A percentile compares a stretch with the other conserved stretches of the same genome.
Evolutionary conservation across 2,888 invertebrate species (phyloP).

Genomic region (Augiades crinisus): DNA sequence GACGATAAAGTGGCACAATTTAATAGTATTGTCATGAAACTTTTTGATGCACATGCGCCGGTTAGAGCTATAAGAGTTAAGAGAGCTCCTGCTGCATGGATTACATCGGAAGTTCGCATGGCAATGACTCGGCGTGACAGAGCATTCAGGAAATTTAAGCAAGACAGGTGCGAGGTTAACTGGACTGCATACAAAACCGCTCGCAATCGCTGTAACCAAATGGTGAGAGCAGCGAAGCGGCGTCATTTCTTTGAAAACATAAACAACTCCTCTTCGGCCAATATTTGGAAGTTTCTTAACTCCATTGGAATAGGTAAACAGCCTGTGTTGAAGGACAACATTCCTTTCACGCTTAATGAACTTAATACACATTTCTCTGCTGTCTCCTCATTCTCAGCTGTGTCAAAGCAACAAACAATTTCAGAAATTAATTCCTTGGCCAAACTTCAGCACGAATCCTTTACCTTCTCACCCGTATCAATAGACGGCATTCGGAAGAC

Average conservation of each 20-base stretch:
- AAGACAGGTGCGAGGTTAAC: not conserved
- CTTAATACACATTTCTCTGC: not conserved
- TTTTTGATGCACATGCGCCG: constrained; percentile 2
- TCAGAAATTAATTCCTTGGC: not conserved
- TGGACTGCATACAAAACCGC: not conserved
- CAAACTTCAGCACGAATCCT: not conserved
- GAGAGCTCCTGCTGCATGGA: not conserved
- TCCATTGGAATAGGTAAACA: not conserved
- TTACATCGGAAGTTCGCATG: not conserved
- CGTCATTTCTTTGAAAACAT: not conserved
- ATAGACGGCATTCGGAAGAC: not conserved
- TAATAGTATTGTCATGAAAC: not conserved
- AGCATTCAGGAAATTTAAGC: constrained; percentile 1
- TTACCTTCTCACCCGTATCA: too few relatives aligned
- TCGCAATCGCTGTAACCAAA: too few relatives aligned
- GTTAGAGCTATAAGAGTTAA: not conserved
- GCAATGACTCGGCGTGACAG: not conserved
- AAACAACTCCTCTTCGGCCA: not conserved
- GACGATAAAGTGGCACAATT: too few relatives aligned
- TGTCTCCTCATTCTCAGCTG: not conserved
- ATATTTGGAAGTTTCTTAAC: not conserved
- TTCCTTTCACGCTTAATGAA: not conserved
- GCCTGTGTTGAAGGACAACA: not conserved
- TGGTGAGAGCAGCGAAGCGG: too few relatives aligned
- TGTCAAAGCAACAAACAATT: not conserved